Base-by-base conservation (phyloP, 2,113 vertebrate genomes). In the Hymenochirus boettgeri region DNA sequence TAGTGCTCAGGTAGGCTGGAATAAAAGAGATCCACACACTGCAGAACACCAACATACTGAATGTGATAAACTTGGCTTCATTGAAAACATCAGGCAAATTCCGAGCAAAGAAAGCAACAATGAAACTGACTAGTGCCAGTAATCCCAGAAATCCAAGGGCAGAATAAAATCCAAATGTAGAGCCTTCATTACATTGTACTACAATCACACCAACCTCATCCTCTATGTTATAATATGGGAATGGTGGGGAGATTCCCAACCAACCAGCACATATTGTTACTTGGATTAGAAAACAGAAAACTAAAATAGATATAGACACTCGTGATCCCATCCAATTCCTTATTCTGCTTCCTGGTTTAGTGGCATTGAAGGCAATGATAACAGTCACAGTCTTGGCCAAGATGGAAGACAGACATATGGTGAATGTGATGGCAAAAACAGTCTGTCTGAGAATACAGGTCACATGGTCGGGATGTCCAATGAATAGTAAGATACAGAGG, bases 391-490 rank as follows among this genome's bases (percentile, higher is more conserved):
- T n/a, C 70, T 72, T 29, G 73, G 46, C 24, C 73, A 70, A 50
- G 17, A 42, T 42, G 3, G 71, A 76, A 19, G 74, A 77, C 54
- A 75, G 74, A 55, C 71, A 77, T n/a, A 42, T 42, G 17, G 39
- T n/a, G 17, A 42, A 42, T 13, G 39, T 42, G 5, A 42, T 17
- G 13, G 13, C 39, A 42, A n/a, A 15, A 5, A 42, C 12, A 3
- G 39, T 42, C n/a, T 42, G 39, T 15, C 72, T 42, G 15, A 78
- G 31, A 64, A 78, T 74, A 53, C 72, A 78, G 18, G 72, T 72
- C 74, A 74, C 74, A 46, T 21, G 29, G 17, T n/a, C n/a, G 1
- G 84, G 84, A 29, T 75, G 51, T 21, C 83, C 83, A 33, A 86
- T 81, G 46, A 85, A 85, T 27, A 77, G 7, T n/a, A 42, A 18